These are phyloP conservation scores for Spea multiplicata DNA, from an alignment of 2,113 vertebrate species.

Conservation along the genomic window DNA sequence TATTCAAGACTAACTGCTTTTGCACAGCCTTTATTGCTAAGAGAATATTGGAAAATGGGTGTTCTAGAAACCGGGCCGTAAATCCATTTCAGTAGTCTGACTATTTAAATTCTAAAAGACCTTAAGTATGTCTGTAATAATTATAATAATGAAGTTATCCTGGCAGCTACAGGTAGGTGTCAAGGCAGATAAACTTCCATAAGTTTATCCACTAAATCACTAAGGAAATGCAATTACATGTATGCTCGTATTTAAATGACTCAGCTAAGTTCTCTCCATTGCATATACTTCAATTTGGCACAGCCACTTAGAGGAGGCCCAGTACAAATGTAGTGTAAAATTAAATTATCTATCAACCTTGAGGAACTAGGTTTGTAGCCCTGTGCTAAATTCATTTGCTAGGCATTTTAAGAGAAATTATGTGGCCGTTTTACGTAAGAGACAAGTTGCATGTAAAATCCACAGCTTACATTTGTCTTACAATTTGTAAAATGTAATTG, in stretches of 20 bases:
- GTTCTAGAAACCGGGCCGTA: constrained; percentile 20
- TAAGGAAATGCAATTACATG: constrained; percentile 49
- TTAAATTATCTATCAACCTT: neutral
- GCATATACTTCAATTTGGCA: constrained; percentile 5
- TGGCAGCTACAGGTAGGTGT: constrained; percentile 45
- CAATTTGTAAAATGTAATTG: constrained; percentile 43
- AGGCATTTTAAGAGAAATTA: constrained; percentile 28
- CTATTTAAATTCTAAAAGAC: constrained; percentile 37
- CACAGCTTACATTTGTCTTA: constrained; percentile 24
- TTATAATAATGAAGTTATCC: constrained; percentile 47
- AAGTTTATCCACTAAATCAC: constrained; percentile 45
- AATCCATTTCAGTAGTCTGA: constrained; percentile 35
- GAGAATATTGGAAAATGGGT: constrained; percentile 23
- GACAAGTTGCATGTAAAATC: constrained; percentile 26
- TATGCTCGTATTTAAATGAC: constrained; percentile 36
- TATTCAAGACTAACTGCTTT: constrained; percentile 30
- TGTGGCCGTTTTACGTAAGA: constrained; percentile 23
- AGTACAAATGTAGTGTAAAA: neutral
- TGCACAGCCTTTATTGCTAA: constrained; percentile 30
- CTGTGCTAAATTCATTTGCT: neutral
- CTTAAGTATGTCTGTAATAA: constrained; percentile 53
- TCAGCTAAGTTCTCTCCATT: constrained; percentile 21
- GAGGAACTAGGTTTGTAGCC: constrained; percentile 10
- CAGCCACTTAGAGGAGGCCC: neutral
- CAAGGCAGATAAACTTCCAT: constrained; percentile 50